Percentiles rank a stretch among this genome's conserved stretches.
These are phyloP conservation scores for Peribatodes rhomboidaria DNA, from an alignment of 2,888 invertebrate species.

Conservation along the genomic window DNA sequence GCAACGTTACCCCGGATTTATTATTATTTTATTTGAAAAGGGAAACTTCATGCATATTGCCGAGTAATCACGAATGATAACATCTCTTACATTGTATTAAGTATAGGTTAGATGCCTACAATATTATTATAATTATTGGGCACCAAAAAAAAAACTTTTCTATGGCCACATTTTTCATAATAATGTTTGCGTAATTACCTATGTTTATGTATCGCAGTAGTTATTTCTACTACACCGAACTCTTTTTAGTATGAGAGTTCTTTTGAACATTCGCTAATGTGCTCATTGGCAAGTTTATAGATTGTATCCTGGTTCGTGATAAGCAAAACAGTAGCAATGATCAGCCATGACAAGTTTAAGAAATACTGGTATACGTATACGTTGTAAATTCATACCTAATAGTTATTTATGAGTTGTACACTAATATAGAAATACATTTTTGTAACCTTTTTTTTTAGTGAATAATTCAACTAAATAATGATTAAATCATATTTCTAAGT, in stretches of 20 bases:
- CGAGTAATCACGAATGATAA: constrained; percentile 12
- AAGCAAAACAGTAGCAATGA: neutral
- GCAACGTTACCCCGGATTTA: constrained; percentile 28
- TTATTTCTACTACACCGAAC: neutral
- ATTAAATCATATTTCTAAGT: neutral
- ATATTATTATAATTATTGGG: neutral
- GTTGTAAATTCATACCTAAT: too few relatives aligned
- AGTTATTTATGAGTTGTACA: too few relatives aligned
- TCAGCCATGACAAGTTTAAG: neutral
- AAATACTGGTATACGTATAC: too few relatives aligned
- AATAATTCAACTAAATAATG: too few relatives aligned
- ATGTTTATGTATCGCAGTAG: neutral
- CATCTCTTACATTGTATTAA: constrained; percentile 1
- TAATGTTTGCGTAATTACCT: neutral
- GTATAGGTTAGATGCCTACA: neutral
- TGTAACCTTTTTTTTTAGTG: too few relatives aligned
- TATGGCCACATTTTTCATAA: neutral
- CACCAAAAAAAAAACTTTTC: neutral
- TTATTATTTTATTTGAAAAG: constrained; percentile 25
- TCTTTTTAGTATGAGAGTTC: neutral
- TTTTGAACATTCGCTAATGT: neutral
- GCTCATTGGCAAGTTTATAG: too few relatives aligned
- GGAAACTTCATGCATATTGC: constrained; percentile 17
- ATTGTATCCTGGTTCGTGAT: too few relatives aligned
- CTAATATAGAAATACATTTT: too few relatives aligned